Evolutionary conservation across 2,888 invertebrate genomes (phyloP).

Genomic region (Lapara coniferarum): DNA sequence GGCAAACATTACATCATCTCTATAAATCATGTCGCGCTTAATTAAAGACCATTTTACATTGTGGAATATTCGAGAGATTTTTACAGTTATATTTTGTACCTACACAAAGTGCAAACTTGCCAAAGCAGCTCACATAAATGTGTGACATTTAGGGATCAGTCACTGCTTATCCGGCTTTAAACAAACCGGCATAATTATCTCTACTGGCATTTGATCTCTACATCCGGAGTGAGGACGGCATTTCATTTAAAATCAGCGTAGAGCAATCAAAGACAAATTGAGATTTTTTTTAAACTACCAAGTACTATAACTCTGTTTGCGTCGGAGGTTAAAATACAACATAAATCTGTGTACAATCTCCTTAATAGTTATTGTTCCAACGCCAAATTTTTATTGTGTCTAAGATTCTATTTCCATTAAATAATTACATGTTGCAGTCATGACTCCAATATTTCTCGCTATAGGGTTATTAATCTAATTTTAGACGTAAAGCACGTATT

Average conservation of each 20-base stretch:
- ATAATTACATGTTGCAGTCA: slow-evolving; percentile 11
- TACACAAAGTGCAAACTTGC: too few relatives aligned
- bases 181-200: too few relatives aligned
- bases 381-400: slow-evolving; percentile 6
- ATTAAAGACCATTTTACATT: slow-evolving; percentile 10
- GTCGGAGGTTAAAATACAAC: too few relatives aligned
- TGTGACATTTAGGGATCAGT: too few relatives aligned
- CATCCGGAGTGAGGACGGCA: too few relatives aligned
- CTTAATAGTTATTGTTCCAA: neutral
- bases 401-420: slow-evolving; percentile 16
- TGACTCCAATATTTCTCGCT: neutral
- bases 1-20: slow-evolving; percentile 18
- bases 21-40: slow-evolving; percentile 17
- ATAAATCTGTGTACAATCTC: neutral
- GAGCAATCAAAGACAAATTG: too few relatives aligned
- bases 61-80: neutral
- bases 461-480: neutral
- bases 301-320: too few relatives aligned
- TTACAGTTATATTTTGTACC: neutral
- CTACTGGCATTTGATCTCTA: too few relatives aligned
- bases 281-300: too few relatives aligned
- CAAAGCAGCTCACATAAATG: too few relatives aligned
- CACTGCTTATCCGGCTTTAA: too few relatives aligned
- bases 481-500: neutral
- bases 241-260: too few relatives aligned